phyloP scores from a whole-genome alignment of 2,888 invertebrate genomes.

The Melanotus villosus region DNA sequence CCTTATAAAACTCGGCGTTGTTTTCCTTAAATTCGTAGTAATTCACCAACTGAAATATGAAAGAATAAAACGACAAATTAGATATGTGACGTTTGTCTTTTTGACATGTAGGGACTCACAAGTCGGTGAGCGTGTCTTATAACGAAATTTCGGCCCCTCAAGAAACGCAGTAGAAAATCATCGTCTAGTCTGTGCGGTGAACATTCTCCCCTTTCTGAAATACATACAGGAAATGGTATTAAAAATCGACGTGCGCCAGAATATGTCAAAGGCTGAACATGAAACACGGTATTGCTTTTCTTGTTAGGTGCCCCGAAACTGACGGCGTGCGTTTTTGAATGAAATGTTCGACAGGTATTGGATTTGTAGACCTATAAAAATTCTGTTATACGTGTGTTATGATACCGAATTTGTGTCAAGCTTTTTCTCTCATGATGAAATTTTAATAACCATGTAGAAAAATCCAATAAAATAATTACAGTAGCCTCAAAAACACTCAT shows the following conservation, averaged over 20 bases:
- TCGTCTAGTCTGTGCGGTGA: conserved; percentile 83
- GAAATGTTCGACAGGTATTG: conserved; percentile 12
- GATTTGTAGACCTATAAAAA: background rate
- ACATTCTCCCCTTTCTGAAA: conserved; percentile 81
- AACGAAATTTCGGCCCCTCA: conserved; percentile 82
- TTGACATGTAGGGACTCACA: conserved; percentile 71
- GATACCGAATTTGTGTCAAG: too few species aligned
- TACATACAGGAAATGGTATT: conserved; percentile 32
- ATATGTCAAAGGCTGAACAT: conserved; percentile 35
- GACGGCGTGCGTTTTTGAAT: background rate
- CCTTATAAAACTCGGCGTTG: conserved; percentile 78
- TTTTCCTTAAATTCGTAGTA: conserved; percentile 83
- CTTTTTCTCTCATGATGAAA: too few species aligned
- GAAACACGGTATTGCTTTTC: conserved; percentile 29
- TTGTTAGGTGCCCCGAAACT: background rate
- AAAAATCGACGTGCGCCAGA: conserved; percentile 29
- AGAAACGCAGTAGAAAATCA: conserved; percentile 79
- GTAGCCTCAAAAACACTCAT: too few species aligned
- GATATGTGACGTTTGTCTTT: background rate
- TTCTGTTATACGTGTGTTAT: too few species aligned
- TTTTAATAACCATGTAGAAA: too few species aligned
- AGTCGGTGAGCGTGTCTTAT: conserved; percentile 81
- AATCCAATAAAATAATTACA: too few species aligned
- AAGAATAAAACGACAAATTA: background rate
- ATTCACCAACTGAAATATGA: conserved; percentile 76